Base-by-base conservation (phyloP, 2,888 invertebrate species). In the Gastrophysa polygoni region DNA sequence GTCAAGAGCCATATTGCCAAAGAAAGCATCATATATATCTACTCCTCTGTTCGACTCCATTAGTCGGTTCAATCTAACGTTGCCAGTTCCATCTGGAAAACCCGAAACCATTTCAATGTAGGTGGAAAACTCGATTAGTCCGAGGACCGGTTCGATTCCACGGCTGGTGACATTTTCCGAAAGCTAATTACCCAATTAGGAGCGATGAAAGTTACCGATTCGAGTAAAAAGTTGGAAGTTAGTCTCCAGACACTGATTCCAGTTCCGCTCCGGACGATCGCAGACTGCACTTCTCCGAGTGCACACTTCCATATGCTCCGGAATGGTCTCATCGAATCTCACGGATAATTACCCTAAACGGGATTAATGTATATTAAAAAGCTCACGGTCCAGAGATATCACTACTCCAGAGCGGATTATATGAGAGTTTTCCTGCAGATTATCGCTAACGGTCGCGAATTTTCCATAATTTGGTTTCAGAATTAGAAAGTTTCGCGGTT, bases 311-410 rank as follows among this genome's bases (percentile, higher is more conserved):
- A 68, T 61, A 65, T 64, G 68, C 64, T 47, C 51, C 55, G 52
- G 63, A 59, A 64, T 55, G 57, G 66, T 67, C 71, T 75, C 75
- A 76, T 75, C 75, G 74, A 75, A 74, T 75, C 71, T 70, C 73
- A 74, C 71, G 70, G 73, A 71, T 51, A 71, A 72, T 69, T 73
- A 74, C 71, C 67, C 71, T 71, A 70, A 73, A 71, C 68, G 70
- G 65, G 63, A 66, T 72, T 73, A 72, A 74, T 72, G 73, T 70
- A 69, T 72, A 72, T 73, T 73, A 72, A 71, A 73, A 71, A 65
- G 61, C 60, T 55, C 52, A 56, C 57, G 59, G 59, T 56, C 48
- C 14, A 51, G 50, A 61, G 50, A 56, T 63, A 58, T 29, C 29
- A 34, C 38, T 38, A 14, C 38, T 14, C 1, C 38, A 0, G 32